phyloP scores from a whole-genome alignment of 1,140 invertebrate species.

The Episyrphus balteatus region DNA sequence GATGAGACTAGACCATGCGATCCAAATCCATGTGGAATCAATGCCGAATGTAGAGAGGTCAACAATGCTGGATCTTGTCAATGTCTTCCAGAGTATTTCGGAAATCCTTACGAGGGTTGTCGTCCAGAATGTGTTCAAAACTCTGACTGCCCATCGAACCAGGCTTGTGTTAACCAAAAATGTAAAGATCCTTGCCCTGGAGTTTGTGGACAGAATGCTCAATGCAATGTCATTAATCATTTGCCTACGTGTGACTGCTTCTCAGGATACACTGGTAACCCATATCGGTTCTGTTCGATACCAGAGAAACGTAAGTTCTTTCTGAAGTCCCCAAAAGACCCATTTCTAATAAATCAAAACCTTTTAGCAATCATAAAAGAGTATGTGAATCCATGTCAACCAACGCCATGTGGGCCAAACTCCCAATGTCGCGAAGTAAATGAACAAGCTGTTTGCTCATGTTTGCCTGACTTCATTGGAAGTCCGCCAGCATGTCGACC shows the following conservation, averaged over 20 bases:
- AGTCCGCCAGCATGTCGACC: slow-evolving; percentile 63
- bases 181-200: slow-evolving; percentile 67
- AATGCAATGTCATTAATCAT: slow-evolving; percentile 58
- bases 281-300: slow-evolving; percentile 40
- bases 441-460: slow-evolving; percentile 59
- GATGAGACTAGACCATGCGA: slow-evolving; percentile 36
- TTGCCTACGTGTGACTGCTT: slow-evolving; percentile 60
- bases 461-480: slow-evolving; percentile 57
- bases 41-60: slow-evolving; percentile 60
- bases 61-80: slow-evolving; percentile 54
- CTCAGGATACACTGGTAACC: slow-evolving; percentile 56
- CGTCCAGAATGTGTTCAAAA: slow-evolving; percentile 64
- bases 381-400: slow-evolving; percentile 47
- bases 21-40: slow-evolving; percentile 54
- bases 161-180: slow-evolving; percentile 64
- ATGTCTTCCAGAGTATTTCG: slow-evolving; percentile 58
- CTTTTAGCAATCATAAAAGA: slow-evolving; percentile 29
- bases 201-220: slow-evolving; percentile 58
- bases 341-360: slow-evolving; percentile 13
- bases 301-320: slow-evolving; percentile 43
- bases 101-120: slow-evolving; percentile 57
- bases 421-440: slow-evolving; percentile 49
- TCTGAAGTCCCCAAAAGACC: slow-evolving; percentile 60
- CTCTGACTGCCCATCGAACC: slow-evolving; percentile 55
- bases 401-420: slow-evolving; percentile 51